Base-by-base conservation (phyloP, 1,140 invertebrate genomes). In the Macrobrachium nipponense region DNA sequence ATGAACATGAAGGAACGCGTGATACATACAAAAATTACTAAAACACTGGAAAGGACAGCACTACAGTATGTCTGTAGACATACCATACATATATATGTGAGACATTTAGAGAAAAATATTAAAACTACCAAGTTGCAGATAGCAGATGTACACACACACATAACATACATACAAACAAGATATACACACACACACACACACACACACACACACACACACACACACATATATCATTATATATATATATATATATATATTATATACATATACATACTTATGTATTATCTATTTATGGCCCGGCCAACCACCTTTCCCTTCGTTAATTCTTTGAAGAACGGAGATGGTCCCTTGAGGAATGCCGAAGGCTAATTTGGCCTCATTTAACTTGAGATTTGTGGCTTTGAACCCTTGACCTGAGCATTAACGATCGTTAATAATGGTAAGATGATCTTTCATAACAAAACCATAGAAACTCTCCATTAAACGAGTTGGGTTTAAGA, bases 181-280 rank as follows among this genome's bases (percentile, higher is more conserved):
- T n/a, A n/a, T 43, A 72, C 68, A 72, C 68, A 23, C 20, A 73
- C 43, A 76, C 20, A 51, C 27, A 62, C 27, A 61, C 18, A 61
- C 17, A 79, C 58, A 62, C 20, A 79, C 77, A 79, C 59, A 79
- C 27, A 44, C 1, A 79, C 10, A 62, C 36, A 51, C 23, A 76
- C 5, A 20, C 6, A n/a, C 1, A 18, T 73, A 73, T 73, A 73
- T 73, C 58, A 58, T 58, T 73, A 73, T 73, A 73, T 73, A 73
- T 73, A 73, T 73, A 73, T 73, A 73, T 73, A 73, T 73, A 73
- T 73, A 73, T 73, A 73, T 73, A 36, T 27, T 73, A 36, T 73
- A 36, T 73, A 36, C 43, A 36, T 73, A 36, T 36, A 36, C 43
- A 36, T 73, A 36, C 23, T 27, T 73, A 36, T 27, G 4, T 17